phyloP scores from a whole-genome alignment of 2,888 invertebrate species.

The Diplolepis rosae region DNA sequence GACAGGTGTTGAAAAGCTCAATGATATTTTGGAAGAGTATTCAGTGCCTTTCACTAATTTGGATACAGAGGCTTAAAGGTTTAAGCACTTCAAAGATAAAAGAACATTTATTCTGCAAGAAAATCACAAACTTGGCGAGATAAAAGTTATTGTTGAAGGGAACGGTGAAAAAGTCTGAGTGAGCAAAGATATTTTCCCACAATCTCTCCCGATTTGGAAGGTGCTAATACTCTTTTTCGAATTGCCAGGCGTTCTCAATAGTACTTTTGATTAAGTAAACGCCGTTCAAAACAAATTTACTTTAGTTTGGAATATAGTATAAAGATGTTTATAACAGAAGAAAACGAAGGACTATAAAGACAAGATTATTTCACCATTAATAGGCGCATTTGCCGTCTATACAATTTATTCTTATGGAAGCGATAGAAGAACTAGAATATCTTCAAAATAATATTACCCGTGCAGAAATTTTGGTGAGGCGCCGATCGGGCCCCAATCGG shows the following conservation, averaged over 20 bases:
- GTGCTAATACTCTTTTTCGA: constrained; percentile 36
- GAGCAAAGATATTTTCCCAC: constrained; percentile 14
- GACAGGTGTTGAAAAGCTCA: not conserved
- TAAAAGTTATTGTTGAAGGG: not conserved
- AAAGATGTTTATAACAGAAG: constrained; percentile 34
- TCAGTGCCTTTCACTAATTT: not conserved
- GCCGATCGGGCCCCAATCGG: too few relatives aligned
- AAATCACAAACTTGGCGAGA: constrained; percentile 12
- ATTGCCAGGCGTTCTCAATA: constrained; percentile 25
- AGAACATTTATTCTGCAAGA: not conserved
- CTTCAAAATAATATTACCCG: constrained; percentile 36
- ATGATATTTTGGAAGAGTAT: not conserved
- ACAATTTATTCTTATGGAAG: constrained; percentile 37
- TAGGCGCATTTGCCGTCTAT: constrained; percentile 35
- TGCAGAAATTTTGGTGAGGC: too few relatives aligned
- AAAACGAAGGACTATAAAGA: not conserved
- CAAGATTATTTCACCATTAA: not conserved
- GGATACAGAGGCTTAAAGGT: not conserved
- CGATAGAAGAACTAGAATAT: constrained; percentile 43
- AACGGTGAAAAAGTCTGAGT: constrained; percentile 1
- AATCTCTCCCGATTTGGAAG: constrained; percentile 33
- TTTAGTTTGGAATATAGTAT: constrained; percentile 34
- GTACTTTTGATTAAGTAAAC: constrained; percentile 19
- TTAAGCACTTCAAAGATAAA: not conserved
- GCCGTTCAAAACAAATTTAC: constrained; percentile 15